Conservation (phyloP, 1,140 invertebrate species). For the Leptopilina clavipes region DNA sequence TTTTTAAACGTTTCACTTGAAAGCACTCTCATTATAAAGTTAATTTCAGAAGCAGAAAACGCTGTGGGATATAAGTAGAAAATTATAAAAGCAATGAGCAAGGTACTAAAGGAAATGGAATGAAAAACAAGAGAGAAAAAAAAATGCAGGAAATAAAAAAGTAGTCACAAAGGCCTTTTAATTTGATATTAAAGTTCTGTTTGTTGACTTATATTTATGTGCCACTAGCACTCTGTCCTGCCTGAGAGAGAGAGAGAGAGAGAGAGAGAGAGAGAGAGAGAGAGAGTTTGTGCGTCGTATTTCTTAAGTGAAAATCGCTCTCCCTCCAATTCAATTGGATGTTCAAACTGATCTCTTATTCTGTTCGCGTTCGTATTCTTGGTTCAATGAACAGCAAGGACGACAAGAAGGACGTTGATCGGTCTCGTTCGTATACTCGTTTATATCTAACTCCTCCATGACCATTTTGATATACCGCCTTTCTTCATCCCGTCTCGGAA, state of each 20-base stretch:
- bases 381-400: conserved; percentile 46
- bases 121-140: neutral
- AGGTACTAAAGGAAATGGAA: neutral
- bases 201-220: conserved; percentile 56
- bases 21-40: neutral
- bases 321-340: conserved; percentile 39
- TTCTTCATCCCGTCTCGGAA: neutral
- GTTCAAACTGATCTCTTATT: conserved; percentile 32
- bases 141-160: neutral
- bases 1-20: neutral
- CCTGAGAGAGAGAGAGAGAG: no score
- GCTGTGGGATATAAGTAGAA: neutral
- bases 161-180: conserved; percentile 16
- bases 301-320: conserved; percentile 56
- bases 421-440: conserved; percentile 27
- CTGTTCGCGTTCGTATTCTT: neutral
- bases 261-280: no score
- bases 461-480: conserved; percentile 17
- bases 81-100: neutral
- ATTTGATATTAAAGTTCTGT: conserved; percentile 43
- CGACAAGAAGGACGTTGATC: conserved; percentile 38
- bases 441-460: conserved; percentile 21
- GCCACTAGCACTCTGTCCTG: conserved; percentile 43
- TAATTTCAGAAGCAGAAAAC: neutral
- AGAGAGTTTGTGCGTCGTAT: conserved; percentile 43